These are phyloP conservation scores for Mareca penelope DNA, from an alignment of 2,797 vertebrate species.

Conservation along the genomic window DNA sequence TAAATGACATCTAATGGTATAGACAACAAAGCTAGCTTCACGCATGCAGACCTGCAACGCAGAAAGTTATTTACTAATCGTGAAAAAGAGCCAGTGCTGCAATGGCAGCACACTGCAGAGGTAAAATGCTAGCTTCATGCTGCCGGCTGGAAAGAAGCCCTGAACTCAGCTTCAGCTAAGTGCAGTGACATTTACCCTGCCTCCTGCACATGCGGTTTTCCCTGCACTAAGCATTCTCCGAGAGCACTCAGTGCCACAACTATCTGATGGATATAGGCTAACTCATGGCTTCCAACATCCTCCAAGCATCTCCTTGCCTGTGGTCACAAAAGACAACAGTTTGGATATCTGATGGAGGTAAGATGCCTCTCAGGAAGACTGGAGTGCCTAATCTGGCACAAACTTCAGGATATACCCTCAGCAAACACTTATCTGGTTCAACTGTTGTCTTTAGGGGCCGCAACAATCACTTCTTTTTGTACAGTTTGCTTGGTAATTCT, in stretches of 20 bases:
- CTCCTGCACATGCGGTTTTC: rapidly evolving
- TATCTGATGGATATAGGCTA: neutral
- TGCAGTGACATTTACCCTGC: slow-evolving; percentile 7
- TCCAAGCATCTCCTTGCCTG: neutral
- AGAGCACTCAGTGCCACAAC: neutral
- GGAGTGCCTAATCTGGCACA: neutral
- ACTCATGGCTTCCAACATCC: neutral
- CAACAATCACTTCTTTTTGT: neutral
- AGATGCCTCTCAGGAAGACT: neutral
- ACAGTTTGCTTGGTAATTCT: neutral
- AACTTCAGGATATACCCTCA: neutral
- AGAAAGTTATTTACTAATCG: slow-evolving; percentile 19
- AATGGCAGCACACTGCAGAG: slow-evolving; percentile 11
- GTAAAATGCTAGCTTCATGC: neutral
- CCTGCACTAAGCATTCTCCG: neutral
- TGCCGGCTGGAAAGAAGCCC: slow-evolving; percentile 26
- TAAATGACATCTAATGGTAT: neutral
- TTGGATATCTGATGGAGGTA: neutral
- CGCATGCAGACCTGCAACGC: slow-evolving; percentile 33
- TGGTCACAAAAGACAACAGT: neutral
- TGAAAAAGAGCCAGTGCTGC: neutral
- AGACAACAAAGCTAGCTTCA: neutral
- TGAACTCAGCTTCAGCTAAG: neutral
- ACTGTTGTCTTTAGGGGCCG: neutral
- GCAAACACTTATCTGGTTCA: slow-evolving; percentile 17